Base-by-base conservation (phyloP, 2,797 vertebrate species). In the Ctenochaetus hawaiiensis region DNA sequence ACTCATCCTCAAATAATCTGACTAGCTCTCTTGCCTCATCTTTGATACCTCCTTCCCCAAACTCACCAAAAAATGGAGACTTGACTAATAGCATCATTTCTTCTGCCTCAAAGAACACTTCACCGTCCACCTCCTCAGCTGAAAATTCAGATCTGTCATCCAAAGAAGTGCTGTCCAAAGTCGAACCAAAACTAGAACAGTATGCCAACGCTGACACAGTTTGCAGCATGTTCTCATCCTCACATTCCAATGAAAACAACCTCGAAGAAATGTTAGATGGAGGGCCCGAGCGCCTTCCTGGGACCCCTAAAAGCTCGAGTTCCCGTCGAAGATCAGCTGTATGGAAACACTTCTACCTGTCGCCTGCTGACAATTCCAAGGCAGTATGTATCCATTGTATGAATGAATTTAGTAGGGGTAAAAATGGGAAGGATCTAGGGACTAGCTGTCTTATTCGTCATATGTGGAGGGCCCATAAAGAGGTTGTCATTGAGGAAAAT, bases 291-390 rank as follows among this genome's bases (percentile, higher is more conserved):
- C 95, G 94, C 72, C 91, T 82, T 83, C 88, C 94, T 6, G 94
- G 96, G 22, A 95, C 96, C 71, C 96, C 96, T 30, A 98, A 96
- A 95, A 95, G 91, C 69, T 94, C 97, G 0, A 98, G 96, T 83
- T 99, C 98, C 53, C 95, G 98, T 30, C 95, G 98, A 79, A 94
- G 98, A 75, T 99, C 98, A 0, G 98, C 97, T 16, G 98, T 99
- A 22, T 99, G 98, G 98, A 99, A 99, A 91, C 98, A 99, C 88
- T 99, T 99, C 86, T 99, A 99, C 92, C 94, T 99, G 83, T 99
- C 98, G 0, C 98, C 98, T 44, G 89, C 95, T 48, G 98, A 99
- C 91, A 99, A 93, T 90, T 99, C 98, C 80, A 99, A 99, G 95
- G 98, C 98, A 5, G 98, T 99, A 37, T 99, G 98, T 52, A 95